Base-by-base conservation (phyloP, 1,140 invertebrate species). In the Andricus grossulariae region DNA sequence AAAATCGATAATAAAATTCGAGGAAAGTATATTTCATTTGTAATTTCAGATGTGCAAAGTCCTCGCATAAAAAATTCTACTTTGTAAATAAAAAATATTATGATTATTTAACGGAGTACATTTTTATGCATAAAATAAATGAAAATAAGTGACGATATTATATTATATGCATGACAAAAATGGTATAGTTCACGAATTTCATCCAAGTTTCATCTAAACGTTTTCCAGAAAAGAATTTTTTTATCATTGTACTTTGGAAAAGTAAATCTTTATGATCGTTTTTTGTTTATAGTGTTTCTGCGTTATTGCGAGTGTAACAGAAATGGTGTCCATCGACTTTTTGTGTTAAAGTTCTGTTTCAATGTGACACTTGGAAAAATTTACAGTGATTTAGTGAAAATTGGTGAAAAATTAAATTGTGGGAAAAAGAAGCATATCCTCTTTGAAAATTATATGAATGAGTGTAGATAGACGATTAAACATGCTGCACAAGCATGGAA, bases 401-500 rank as follows among this genome's bases (percentile, higher is more conserved):
- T 45, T 45, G 8, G 39, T 45, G 39, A 45, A 45, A 45, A 45
- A 10, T 60, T 3, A 45, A 45, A 45, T 15, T 16, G 12, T 8
- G 19, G 3, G 8, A 19, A 13, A 45, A 15, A 60, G 13, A 49
- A 39, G 32, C 12, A 52, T 54, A 6, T 71, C 21, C 19, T 45
- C 39, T 45, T 11, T 45, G 7, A 11, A 25, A 51, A 73, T 71
- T 83, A 80, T 79, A 85, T 85, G 84, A 84, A 86, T 86, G 84
- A 86, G 84, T 71, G 82, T 84, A 60, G 84, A 86, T 70, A 74
- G 79, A 11, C 80, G 80, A 77, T 19, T 84, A 50, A 86, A 84
- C 77, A 85, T 84, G 84, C 84, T 86, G 76, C 84, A 85, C 57
- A 84, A 83, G 82, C 84, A 82, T 82, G 77, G 73, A 66, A 66